Percentiles rank a stretch among this genome's conserved stretches.
phyloP scores from a whole-genome alignment of 23 tunicate species.

The Clavelina lepadiformis region DNA sequence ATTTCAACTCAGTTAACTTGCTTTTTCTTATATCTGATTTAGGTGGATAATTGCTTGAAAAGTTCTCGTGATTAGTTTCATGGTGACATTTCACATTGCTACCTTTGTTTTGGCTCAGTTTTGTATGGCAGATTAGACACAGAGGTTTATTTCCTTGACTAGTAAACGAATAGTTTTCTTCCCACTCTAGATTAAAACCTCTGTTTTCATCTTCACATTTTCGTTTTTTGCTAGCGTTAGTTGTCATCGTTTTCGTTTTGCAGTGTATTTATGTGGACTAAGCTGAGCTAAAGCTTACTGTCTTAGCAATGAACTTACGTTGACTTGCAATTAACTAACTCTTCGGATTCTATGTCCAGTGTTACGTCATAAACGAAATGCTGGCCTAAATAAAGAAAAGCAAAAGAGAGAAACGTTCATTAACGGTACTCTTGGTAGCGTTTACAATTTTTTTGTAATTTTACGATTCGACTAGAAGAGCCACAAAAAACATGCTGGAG shows the following conservation, averaged over 20 bases:
- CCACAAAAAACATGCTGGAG: too few relatives aligned
- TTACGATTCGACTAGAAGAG: too few relatives aligned
- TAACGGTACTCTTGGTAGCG: too few relatives aligned
- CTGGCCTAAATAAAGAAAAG: too few relatives aligned
- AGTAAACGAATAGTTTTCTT: slow-evolving; percentile 25
- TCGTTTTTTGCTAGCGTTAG: slow-evolving; percentile 15
- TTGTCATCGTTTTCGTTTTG: slow-evolving; percentile 17
- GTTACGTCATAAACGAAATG: too few relatives aligned
- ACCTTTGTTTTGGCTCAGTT: slow-evolving; percentile 7
- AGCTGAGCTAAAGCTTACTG: too few relatives aligned
- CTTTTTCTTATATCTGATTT: slow-evolving; percentile 25
- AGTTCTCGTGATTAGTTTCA: slow-evolving; percentile 32
- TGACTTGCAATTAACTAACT: too few relatives aligned
- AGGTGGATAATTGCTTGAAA: slow-evolving; percentile 34
- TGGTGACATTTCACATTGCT: slow-evolving; percentile 29
- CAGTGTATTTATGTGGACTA: too few relatives aligned
- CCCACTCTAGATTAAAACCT: slow-evolving; percentile 18
- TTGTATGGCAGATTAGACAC: slow-evolving; percentile 16
- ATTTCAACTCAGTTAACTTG: slow-evolving; percentile 30
- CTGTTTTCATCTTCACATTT: slow-evolving; percentile 27
- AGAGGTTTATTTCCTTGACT: slow-evolving; percentile 24
- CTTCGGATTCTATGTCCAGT: too few relatives aligned
- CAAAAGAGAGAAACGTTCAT: too few relatives aligned
- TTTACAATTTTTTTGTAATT: too few relatives aligned
- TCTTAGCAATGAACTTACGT: too few relatives aligned